A percentile compares a stretch with the other conserved stretches of the same genome.
Evolutionary conservation across 2,888 invertebrate species (phyloP).

Genomic region (Cataglyphis rosenhaueri): DNA sequence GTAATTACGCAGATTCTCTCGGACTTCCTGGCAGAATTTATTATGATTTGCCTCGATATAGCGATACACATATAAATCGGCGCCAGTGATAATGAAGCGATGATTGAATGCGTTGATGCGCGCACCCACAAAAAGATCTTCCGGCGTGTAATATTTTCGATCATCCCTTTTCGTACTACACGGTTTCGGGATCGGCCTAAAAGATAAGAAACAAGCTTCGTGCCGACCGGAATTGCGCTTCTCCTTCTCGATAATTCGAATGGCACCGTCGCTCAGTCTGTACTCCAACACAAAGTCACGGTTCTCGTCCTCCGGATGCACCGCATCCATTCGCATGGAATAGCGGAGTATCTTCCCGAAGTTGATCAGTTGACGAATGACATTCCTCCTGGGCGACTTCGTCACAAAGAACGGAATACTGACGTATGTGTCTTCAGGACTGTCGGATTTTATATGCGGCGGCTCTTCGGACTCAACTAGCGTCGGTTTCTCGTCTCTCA

Average conservation of each 20-base stretch:
- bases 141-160: constrained; percentile 92
- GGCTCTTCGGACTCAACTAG: constrained; percentile 80
- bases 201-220: constrained; percentile 91
- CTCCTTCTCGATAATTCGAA: constrained; percentile 91
- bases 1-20: constrained; percentile 90
- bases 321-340: constrained; percentile 91
- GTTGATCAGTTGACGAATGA: constrained; percentile 91
- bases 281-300: constrained; percentile 92
- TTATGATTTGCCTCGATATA: constrained; percentile 91
- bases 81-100: constrained; percentile 91
- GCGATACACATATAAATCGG: constrained; percentile 92
- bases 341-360: constrained; percentile 89
- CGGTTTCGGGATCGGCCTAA: constrained; percentile 90
- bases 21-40: constrained; percentile 90
- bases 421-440: constrained; percentile 92
- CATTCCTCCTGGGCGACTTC: constrained; percentile 90
- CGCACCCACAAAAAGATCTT: constrained; percentile 92
- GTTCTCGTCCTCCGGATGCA: constrained; percentile 92
- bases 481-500: constrained; percentile 13
- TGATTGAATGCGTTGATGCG: constrained; percentile 91
- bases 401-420: constrained; percentile 90
- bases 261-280: constrained; percentile 91
- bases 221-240: constrained; percentile 90
- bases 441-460: constrained; percentile 91
- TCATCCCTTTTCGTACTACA: constrained; percentile 88